phyloP scores from a whole-genome alignment of 2,888 invertebrate species.

The Rhagium mordax region DNA sequence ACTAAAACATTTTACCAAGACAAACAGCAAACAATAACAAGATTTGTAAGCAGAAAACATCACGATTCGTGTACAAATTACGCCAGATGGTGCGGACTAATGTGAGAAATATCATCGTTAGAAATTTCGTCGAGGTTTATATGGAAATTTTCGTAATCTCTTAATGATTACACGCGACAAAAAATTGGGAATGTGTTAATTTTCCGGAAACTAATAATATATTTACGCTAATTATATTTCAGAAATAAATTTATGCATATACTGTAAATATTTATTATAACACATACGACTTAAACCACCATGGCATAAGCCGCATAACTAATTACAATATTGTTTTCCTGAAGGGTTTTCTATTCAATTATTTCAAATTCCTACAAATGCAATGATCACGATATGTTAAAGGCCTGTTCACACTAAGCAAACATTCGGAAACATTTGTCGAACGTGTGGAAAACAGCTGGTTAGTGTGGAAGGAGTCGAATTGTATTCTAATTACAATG shows the following conservation, averaged over 20 bases:
- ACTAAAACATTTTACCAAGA: constrained; percentile 43
- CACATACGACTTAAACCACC: not conserved
- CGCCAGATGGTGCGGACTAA: constrained; percentile 17
- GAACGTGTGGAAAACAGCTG: too few species aligned
- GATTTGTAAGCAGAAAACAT: constrained; percentile 1
- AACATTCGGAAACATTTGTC: too few species aligned
- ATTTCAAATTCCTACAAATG: too few species aligned
- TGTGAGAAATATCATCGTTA: not conserved
- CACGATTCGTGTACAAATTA: constrained; percentile 9
- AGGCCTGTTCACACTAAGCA: too few species aligned
- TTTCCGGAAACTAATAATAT: not conserved
- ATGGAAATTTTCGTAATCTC: constrained; percentile 27
- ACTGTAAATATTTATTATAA: not conserved
- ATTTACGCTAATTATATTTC: not conserved
- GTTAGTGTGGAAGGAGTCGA: too few species aligned
- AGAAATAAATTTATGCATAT: too few species aligned
- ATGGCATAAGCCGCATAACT: too few species aligned
- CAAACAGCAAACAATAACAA: constrained; percentile 41
- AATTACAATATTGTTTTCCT: too few species aligned
- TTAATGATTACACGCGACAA: constrained; percentile 12
- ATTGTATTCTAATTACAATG: too few species aligned
- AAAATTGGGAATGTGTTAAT: constrained; percentile 9
- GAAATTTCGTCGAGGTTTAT: not conserved
- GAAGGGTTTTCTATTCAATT: too few species aligned
- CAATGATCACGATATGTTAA: too few species aligned